Conservation (phyloP, 2,888 invertebrate genomes). For the Amiota mariae region DNA sequence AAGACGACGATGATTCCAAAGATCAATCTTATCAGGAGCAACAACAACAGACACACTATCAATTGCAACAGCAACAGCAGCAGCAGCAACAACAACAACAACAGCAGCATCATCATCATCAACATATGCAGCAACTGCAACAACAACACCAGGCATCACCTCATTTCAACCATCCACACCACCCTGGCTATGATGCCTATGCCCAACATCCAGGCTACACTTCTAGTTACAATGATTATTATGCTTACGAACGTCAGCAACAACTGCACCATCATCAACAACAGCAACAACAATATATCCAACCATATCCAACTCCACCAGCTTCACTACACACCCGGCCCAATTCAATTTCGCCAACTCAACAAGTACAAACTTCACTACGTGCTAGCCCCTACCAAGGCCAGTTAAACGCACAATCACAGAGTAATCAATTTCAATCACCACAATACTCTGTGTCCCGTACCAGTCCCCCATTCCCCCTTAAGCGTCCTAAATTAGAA, state of each 20-base stretch:
- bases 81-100: conserved; percentile 46
- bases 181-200: conserved; percentile 52
- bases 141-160: conserved; percentile 9
- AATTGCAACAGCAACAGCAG: conserved; percentile 55
- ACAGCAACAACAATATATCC: conserved; percentile 57
- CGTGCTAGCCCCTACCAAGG: conserved; percentile 55
- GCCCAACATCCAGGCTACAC: conserved; percentile 39
- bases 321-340: conserved; percentile 31
- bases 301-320: conserved; percentile 45
- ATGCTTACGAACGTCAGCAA: conserved; percentile 56
- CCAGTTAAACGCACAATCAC: conserved; percentile 32
- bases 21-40: conserved; percentile 61
- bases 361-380: conserved; percentile 46
- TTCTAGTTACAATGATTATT: conserved; percentile 54
- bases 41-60: conserved; percentile 59
- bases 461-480: conserved; percentile 54
- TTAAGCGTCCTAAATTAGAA: conserved; percentile 56
- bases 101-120: conserved; percentile 8
- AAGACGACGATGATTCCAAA: conserved; percentile 66
- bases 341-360: conserved; percentile 16
- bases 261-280: conserved; percentile 52
- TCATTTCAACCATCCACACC: conserved; percentile 28
- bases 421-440: conserved; percentile 1
- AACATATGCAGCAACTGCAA: not conserved
- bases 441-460: conserved; percentile 32